A percentile compares a stretch with the other conserved stretches of the same genome.
Conservation (phyloP, 2,113 vertebrate species). For the Grus americana region DNA sequence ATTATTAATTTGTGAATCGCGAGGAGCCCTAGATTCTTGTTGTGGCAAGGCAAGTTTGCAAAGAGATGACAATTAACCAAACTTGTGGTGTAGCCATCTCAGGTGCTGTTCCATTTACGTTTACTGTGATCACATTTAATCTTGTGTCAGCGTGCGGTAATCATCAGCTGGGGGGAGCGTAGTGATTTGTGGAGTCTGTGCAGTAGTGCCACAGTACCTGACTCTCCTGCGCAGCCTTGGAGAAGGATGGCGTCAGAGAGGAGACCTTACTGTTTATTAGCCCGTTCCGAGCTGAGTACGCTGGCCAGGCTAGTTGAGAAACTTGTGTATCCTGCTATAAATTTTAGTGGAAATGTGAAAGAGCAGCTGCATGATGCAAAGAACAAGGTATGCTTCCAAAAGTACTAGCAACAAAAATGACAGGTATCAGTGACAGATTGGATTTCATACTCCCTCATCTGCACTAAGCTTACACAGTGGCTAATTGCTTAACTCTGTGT, state of each 20-base stretch:
- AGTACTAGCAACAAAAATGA: neutral
- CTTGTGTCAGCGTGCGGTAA: neutral
- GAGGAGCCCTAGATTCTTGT: neutral
- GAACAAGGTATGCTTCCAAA: neutral
- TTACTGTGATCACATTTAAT: neutral
- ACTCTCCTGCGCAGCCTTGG: neutral
- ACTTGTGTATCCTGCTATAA: neutral
- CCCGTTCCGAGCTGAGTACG: neutral
- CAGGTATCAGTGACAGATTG: neutral
- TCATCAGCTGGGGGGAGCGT: rapidly evolving
- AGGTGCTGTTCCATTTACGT: neutral
- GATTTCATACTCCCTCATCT: neutral
- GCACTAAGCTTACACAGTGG: neutral
- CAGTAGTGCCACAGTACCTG: rapidly evolving
- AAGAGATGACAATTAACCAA: neutral
- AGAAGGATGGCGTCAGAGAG: neutral
- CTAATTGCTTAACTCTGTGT: neutral
- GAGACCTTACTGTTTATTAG: neutral
- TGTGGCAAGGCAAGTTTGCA: neutral
- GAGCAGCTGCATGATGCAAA: neutral
- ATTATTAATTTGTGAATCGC: neutral
- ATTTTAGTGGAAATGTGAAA: neutral
- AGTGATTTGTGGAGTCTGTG: neutral
- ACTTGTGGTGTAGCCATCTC: neutral
- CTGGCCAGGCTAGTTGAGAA: neutral